Evolutionary conservation across 2,797 vertebrate genomes (phyloP).

Genomic region (Anguilla pacifica): DNA sequence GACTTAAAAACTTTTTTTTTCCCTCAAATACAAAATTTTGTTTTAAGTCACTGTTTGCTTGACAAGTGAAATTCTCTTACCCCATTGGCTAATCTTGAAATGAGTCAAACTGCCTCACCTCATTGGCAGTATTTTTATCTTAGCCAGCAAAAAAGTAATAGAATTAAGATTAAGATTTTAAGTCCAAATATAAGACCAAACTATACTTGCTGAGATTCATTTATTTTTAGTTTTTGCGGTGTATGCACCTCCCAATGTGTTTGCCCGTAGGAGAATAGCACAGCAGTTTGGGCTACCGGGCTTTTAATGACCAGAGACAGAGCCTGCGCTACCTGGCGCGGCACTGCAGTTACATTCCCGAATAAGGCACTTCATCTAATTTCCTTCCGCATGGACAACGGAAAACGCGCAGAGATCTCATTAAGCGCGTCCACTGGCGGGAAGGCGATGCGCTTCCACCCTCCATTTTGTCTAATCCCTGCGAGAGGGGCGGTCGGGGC

Average conservation of each 20-base stretch:
- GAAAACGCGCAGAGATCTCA: background rate
- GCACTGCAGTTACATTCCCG: background rate
- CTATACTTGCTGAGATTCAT: too few relatives aligned
- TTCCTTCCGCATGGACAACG: background rate
- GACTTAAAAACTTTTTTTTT: too few relatives aligned
- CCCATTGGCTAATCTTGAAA: too few relatives aligned
- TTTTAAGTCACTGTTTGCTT: too few relatives aligned
- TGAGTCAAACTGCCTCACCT: too few relatives aligned
- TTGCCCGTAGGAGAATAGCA: background rate
- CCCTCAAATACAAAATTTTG: too few relatives aligned
- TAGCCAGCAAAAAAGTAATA: too few relatives aligned
- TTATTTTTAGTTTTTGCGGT: too few relatives aligned
- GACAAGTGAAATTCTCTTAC: too few relatives aligned
- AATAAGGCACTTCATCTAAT: background rate
- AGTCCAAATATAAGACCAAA: too few relatives aligned
- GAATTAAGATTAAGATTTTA: too few relatives aligned
- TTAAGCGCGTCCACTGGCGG: background rate
- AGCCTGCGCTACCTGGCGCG: background rate
- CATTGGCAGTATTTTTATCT: too few relatives aligned
- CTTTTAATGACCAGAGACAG: background rate
- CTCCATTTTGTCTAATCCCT: background rate
- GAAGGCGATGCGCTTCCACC: background rate
- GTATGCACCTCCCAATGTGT: background rate
- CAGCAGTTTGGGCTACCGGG: background rate
- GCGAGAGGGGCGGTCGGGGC: background rate